phyloP scores from a whole-genome alignment of 2,113 vertebrate genomes.

The Corydoras sp. region DNA sequence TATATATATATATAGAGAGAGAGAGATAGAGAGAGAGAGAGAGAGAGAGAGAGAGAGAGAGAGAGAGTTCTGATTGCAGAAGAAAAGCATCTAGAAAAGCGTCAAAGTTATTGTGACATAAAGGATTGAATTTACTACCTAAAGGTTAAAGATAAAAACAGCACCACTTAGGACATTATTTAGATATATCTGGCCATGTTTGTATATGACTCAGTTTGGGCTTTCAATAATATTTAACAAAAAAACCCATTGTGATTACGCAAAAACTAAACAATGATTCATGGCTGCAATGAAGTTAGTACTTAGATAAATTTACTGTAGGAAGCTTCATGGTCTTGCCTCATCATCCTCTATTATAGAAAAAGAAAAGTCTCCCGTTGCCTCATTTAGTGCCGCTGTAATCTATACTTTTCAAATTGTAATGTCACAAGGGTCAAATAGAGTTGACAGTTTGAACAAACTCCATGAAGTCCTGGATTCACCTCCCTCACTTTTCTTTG shows the following conservation, averaged over 20 bases:
- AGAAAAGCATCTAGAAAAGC: no score
- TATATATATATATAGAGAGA: no score
- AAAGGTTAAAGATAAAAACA: neutral
- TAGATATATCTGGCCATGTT: conserved; percentile 15
- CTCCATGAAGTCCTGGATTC: conserved; percentile 21
- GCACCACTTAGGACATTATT: neutral
- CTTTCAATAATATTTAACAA: conserved; percentile 15
- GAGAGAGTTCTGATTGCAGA: no score
- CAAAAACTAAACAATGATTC: neutral
- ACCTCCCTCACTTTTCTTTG: conserved; percentile 18
- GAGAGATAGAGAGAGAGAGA: no score
- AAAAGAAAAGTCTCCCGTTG: conserved; percentile 9
- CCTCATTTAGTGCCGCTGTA: neutral
- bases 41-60: no score
- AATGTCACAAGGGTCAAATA: conserved; percentile 13
- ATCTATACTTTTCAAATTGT: neutral
- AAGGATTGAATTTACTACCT: no score
- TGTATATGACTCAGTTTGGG: conserved; percentile 5
- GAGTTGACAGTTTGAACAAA: conserved; percentile 36
- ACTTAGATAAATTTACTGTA: conserved; percentile 17
- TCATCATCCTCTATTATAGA: conserved; percentile 2
- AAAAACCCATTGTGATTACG: conserved; percentile 5
- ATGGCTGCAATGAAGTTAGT: neutral
- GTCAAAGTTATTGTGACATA: no score
- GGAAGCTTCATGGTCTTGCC: conserved; percentile 9